Evolutionary conservation across 2,113 vertebrate species (phyloP).

Genomic region (Dinomys branickii): DNA sequence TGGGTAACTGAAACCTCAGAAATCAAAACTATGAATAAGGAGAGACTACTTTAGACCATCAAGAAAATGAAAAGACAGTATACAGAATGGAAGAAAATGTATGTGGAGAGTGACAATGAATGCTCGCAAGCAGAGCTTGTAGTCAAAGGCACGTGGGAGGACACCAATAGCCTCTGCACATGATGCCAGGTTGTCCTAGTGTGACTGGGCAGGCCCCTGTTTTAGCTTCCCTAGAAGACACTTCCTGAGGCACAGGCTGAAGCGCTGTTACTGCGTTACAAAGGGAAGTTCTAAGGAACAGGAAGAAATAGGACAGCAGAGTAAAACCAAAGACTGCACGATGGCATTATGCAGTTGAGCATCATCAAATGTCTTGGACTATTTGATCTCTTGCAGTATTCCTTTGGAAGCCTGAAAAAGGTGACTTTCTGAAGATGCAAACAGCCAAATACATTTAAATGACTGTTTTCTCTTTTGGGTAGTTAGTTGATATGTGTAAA

Average conservation of each 20-base stretch:
- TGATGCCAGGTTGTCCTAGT: background rate
- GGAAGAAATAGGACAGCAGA: background rate
- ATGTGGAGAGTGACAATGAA: background rate
- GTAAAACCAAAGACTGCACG: background rate
- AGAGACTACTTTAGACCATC: background rate
- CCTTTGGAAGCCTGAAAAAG: background rate
- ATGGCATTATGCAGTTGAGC: background rate
- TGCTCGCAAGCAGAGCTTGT: background rate
- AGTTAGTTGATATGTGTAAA: slow-evolving; percentile 37
- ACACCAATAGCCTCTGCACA: background rate
- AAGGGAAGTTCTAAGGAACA: background rate
- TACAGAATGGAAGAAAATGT: background rate
- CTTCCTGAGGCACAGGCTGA: background rate
- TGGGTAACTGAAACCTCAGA: background rate
- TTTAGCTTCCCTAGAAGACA: background rate
- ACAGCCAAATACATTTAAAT: background rate
- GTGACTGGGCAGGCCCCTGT: background rate
- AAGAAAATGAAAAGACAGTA: background rate
- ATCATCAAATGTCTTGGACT: background rate
- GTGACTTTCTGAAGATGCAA: background rate
- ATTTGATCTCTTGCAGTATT: background rate
- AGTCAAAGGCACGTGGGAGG: background rate
- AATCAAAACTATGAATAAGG: background rate
- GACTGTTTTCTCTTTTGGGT: background rate
- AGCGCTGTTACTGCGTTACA: background rate